Evolutionary conservation across 1,140 invertebrate species (phyloP), one percentile per base, ranked within the genome.

Genomic region (Drosophila arizonae): DNA sequence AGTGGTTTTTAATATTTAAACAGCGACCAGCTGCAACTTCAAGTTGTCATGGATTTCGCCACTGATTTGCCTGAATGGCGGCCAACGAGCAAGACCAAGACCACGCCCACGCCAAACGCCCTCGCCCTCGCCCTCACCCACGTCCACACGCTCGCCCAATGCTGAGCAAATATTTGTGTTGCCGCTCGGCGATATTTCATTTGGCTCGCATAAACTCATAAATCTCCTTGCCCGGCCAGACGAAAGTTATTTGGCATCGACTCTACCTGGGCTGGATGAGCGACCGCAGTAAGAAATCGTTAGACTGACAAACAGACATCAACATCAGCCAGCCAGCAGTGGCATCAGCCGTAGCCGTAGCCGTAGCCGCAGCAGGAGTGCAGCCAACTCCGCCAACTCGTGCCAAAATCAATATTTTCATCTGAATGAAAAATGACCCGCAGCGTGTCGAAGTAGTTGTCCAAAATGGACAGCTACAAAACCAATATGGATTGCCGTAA

Each of bases 241-340:
- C 46, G 57, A 60, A 60, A 48, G 57, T 60, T 60, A 48, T 64
- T 65, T 26, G 60, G 15, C 63, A 33, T 51, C 60, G 60, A 61
- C 45, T 43, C 54, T 62, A 55, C 66, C 65, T 76, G 77, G 58
- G 39, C 54, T 13, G 80, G 71, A 84, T 72, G 80, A 72, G 76
- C 67, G 74, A 76, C 76, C 80, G 57, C 72, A 78, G 81, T 48
- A 76, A 69, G 81, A 72, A 86, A 86, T 81, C 81, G 81, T 79
- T 81, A 87, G 81, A 79, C 78, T 87, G 82, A 87, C 82, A 86
- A 86, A 86, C 82, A 87, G 82, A 86, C 82, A 86, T 86, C 82
- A 87, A 76, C 81, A 79, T 79, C 81, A 78, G 11, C 50, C n/a
- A 15, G 46, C 33, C 33, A 33, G n/a, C 77, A 48, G 73, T 70